These are phyloP conservation scores for Eupsittula cactorum DNA, from an alignment of 2,113 vertebrate genomes.

Conservation along the genomic window DNA sequence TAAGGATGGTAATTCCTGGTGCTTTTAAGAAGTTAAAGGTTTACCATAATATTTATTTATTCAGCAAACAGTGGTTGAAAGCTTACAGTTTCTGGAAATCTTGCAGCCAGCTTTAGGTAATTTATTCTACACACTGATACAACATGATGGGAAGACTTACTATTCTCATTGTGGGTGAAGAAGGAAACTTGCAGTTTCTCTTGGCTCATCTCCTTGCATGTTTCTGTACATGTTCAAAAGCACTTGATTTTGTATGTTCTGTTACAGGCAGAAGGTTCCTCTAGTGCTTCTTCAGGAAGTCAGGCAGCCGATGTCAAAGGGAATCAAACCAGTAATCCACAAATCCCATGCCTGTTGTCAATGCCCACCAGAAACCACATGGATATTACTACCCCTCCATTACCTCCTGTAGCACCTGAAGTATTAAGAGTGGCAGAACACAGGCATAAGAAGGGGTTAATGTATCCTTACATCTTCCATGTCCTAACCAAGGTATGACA, in stretches of 20 bases:
- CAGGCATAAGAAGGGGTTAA: conserved; percentile 94
- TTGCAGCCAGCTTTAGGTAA: not conserved
- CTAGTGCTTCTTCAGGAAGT: conserved; percentile 79
- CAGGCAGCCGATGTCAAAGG: conserved; percentile 79
- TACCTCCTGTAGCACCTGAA: conserved; percentile 90
- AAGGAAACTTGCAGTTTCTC: not conserved
- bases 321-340: conserved; percentile 79
- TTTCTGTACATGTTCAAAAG: not conserved
- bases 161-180: not conserved
- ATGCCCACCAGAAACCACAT: conserved; percentile 98
- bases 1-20: not conserved
- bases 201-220: not conserved
- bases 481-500: conserved; percentile 89
- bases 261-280: conserved; percentile 83
- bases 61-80: not conserved
- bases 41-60: not conserved
- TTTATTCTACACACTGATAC: not conserved
- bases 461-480: conserved; percentile 97
- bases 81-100: not conserved
- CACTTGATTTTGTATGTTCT: not conserved
- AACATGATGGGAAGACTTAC: not conserved
- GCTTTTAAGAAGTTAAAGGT: not conserved
- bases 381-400: conserved; percentile 94
- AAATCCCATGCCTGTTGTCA: conserved; percentile 93
- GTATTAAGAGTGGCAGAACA: conserved; percentile 94